These are phyloP conservation scores for Eurytoma californica DNA, from an alignment of 2,888 invertebrate genomes.

Conservation along the genomic window DNA sequence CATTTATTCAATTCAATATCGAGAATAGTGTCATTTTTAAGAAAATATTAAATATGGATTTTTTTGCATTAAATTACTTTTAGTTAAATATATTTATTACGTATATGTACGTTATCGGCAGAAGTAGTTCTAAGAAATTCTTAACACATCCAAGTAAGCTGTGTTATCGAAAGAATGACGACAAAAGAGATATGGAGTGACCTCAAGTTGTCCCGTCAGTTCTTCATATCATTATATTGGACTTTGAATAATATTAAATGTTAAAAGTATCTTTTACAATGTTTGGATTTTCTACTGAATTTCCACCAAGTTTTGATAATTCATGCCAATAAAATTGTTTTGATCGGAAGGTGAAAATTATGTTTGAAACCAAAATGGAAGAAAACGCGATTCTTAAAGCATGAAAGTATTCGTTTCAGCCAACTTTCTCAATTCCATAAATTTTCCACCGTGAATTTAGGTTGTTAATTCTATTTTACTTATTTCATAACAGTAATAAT, in stretches of 20 bases:
- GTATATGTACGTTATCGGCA: not conserved
- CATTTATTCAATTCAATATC: too few relatives aligned
- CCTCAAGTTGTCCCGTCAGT: slow-evolving; percentile 4
- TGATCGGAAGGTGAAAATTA: slow-evolving; percentile 12
- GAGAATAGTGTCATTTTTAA: too few relatives aligned
- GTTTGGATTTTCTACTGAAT: not conserved
- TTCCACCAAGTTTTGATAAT: not conserved
- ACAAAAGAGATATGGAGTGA: slow-evolving; percentile 26
- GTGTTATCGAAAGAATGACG: slow-evolving; percentile 21
- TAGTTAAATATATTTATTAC: too few relatives aligned
- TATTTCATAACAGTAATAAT: too few relatives aligned
- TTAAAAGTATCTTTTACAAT: not conserved
- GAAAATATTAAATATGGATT: too few relatives aligned
- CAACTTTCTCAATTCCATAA: slow-evolving; percentile 16
- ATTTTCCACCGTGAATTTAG: not conserved
- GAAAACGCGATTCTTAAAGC: slow-evolving; percentile 2
- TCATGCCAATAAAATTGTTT: not conserved
- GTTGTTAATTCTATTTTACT: too few relatives aligned
- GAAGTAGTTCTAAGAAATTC: not conserved
- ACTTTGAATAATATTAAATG: not conserved
- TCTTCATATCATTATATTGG: slow-evolving; percentile 9
- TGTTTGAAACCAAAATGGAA: not conserved
- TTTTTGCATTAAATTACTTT: too few relatives aligned
- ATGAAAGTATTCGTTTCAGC: not conserved
- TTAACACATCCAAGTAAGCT: not conserved